These are phyloP conservation scores for Trichechus manatus DNA, from an alignment of 2,113 vertebrate species.

Conservation along the genomic window DNA sequence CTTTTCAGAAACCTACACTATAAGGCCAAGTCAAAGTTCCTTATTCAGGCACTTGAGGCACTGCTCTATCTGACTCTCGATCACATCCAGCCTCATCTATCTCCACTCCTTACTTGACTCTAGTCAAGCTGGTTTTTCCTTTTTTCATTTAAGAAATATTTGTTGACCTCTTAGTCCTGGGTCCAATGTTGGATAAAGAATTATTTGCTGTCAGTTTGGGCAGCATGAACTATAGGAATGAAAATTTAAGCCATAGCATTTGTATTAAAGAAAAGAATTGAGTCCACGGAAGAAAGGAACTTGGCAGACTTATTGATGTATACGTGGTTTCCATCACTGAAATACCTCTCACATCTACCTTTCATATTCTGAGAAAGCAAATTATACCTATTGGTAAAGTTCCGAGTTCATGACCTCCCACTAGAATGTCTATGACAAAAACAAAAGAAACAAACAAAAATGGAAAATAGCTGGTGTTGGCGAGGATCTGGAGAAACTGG, in stretches of 20 bases:
- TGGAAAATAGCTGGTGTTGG: background rate
- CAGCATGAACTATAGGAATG: background rate
- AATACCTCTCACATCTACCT: background rate
- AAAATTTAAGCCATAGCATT: conserved; percentile 50
- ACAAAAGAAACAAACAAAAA: background rate
- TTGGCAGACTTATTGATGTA: background rate
- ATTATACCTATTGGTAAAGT: background rate
- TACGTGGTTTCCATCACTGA: background rate
- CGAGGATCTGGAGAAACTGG: background rate
- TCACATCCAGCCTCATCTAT: background rate
- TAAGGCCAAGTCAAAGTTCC: background rate
- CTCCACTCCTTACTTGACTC: background rate
- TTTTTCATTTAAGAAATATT: conserved; percentile 36
- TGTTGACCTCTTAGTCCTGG: background rate
- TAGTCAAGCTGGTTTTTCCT: background rate
- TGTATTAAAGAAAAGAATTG: background rate
- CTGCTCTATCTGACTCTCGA: background rate
- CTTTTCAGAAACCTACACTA: conserved; percentile 39
- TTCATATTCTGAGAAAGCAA: background rate
- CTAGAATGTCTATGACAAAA: background rate
- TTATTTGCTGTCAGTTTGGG: background rate
- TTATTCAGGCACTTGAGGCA: background rate
- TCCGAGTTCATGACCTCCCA: background rate
- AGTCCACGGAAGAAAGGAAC: background rate
- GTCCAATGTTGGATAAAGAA: background rate